These are phyloP conservation scores for Rhinoraja longicauda DNA, from an alignment of 2,797 vertebrate genomes.

Conservation along the genomic window DNA sequence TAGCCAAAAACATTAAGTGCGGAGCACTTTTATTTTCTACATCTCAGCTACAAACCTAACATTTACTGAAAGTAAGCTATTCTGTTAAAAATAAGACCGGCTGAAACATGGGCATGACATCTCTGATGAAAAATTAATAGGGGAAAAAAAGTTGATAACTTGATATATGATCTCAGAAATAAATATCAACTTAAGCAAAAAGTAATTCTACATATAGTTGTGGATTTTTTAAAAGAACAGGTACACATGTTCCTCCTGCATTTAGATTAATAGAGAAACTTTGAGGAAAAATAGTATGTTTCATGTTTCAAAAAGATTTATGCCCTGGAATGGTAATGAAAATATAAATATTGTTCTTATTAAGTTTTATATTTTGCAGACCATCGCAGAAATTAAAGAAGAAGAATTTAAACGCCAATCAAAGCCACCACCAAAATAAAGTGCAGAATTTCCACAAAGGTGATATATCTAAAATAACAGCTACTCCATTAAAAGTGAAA, in stretches of 20 bases:
- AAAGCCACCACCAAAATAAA: not conserved
- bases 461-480: not conserved
- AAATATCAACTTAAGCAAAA: not conserved
- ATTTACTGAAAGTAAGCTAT: not conserved
- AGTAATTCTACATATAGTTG: not conserved
- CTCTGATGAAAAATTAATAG: not conserved
- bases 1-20: not conserved
- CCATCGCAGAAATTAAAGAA: not conserved
- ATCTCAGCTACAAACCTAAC: not conserved
- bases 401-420: not conserved
- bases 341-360: not conserved
- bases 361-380: not conserved
- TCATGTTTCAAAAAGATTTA: not conserved
- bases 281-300: not conserved
- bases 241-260: not conserved
- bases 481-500: not conserved
- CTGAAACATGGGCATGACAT: not conserved
- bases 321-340: not conserved
- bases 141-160: not conserved
- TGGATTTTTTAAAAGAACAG: not conserved
- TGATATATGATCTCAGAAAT: not conserved
- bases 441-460: constrained; percentile 6
- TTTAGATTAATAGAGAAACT: not conserved
- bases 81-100: not conserved
- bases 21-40: not conserved